Conservation (phyloP, 2,797 vertebrate genomes). For the Jordanella pulchra region DNA sequence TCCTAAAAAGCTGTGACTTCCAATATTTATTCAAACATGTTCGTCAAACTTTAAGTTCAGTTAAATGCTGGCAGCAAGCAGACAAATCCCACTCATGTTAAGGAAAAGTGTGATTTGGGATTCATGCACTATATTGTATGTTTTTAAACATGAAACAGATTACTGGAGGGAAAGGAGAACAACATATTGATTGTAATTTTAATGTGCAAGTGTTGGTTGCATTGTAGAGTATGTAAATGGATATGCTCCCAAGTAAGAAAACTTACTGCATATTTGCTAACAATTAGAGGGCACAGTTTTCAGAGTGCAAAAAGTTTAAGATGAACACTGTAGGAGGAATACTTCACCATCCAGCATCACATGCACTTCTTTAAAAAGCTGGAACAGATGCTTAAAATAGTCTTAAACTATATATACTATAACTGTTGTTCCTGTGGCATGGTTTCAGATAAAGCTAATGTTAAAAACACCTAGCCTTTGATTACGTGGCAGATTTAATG, state of each 20-base stretch:
- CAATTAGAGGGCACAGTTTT: not conserved
- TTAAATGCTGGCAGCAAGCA: not conserved
- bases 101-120: not conserved
- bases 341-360: not conserved
- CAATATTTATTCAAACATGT: not conserved
- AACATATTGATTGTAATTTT: not conserved
- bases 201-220: not conserved
- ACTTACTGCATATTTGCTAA: not conserved
- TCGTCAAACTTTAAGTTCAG: not conserved
- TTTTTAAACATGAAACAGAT: not conserved
- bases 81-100: not conserved
- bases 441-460: too few species aligned
- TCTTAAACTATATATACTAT: too few species aligned
- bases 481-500: too few species aligned
- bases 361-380: too few species aligned
- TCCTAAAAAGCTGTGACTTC: not conserved
- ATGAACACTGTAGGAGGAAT: not conserved
- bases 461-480: too few species aligned
- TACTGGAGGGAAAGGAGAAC: not conserved
- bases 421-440: too few species aligned
- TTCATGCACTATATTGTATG: not conserved
- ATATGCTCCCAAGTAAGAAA: not conserved
- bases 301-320: not conserved
- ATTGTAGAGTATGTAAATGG: not conserved
- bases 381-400: too few species aligned